Percentiles rank a stretch among this genome's conserved stretches.
Conservation (phyloP, 2,113 vertebrate genomes). For the Rana temporaria region DNA sequence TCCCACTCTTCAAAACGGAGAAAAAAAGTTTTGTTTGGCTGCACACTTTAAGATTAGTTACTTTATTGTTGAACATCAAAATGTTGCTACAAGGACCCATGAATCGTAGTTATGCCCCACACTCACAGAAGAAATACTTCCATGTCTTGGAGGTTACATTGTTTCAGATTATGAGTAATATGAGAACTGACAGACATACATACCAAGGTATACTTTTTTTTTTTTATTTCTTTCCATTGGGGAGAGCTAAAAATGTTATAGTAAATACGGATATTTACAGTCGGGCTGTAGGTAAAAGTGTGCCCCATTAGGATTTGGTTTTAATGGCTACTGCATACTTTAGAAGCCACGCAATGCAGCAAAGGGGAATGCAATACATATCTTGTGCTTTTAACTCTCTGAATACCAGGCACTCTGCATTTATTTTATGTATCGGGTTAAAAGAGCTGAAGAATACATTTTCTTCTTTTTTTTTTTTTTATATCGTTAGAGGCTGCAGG, state of each 20-base stretch:
- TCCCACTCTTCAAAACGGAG: no score
- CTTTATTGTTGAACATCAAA: no score
- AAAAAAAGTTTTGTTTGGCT: no score
- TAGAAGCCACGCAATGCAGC: constrained; percentile 27
- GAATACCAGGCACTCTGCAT: background rate
- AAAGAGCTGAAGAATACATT: background rate
- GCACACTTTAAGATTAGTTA: no score
- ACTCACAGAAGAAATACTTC: background rate
- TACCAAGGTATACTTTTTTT: background rate
- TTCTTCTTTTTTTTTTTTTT: no score
- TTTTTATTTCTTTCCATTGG: background rate
- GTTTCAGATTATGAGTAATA: background rate
- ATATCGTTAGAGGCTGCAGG: no score
- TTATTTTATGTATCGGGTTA: background rate
- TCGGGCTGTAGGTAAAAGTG: constrained; percentile 19
- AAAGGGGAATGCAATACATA: background rate
- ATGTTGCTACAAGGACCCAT: no score
- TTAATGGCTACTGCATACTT: constrained; percentile 44
- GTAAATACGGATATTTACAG: constrained; percentile 38
- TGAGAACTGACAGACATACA: constrained; percentile 35
- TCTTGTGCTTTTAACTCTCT: background rate
- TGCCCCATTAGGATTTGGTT: constrained; percentile 13
- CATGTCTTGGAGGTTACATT: constrained; percentile 13
- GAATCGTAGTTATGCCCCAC: background rate
- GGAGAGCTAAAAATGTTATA: constrained; percentile 13